Conservation (phyloP, 2,888 invertebrate species). For the Meloe dianella region DNA sequence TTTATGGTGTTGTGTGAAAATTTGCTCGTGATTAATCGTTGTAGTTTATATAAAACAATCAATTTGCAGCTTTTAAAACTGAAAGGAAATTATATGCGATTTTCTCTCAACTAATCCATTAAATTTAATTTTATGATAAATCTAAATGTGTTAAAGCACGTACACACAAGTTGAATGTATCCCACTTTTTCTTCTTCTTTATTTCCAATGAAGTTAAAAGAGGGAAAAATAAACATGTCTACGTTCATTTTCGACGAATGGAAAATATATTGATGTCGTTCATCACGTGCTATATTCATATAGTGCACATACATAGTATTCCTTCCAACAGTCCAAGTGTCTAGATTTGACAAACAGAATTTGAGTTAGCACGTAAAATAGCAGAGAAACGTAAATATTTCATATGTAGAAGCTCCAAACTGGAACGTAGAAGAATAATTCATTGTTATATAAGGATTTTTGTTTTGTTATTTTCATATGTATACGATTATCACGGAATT, state of each 20-base stretch:
- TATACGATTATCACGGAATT: not conserved
- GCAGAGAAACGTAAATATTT: constrained; percentile 51
- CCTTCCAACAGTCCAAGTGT: constrained; percentile 33
- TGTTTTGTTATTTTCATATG: constrained; percentile 17
- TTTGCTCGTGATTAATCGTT: not conserved
- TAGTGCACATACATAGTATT: constrained; percentile 23
- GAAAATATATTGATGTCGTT: constrained; percentile 19
- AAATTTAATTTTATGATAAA: not conserved
- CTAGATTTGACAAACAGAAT: constrained; percentile 51
- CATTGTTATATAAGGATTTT: constrained; percentile 48
- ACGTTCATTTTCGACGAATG: constrained; percentile 21
- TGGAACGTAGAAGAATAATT: constrained; percentile 46
- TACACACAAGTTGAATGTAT: not conserved
- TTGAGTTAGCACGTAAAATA: constrained; percentile 47
- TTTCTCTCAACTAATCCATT: not conserved
- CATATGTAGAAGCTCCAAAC: constrained; percentile 46
- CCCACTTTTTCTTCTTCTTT: not conserved
- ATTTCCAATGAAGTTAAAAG: not conserved
- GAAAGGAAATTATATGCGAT: not conserved
- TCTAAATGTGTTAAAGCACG: not conserved
- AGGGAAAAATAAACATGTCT: not conserved
- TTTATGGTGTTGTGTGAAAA: not conserved
- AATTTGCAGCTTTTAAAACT: not conserved
- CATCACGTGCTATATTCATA: constrained; percentile 30
- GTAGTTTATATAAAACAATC: not conserved